Conservation (phyloP, 1,140 invertebrate genomes). For the Thaumetopoea pityocampa region DNA sequence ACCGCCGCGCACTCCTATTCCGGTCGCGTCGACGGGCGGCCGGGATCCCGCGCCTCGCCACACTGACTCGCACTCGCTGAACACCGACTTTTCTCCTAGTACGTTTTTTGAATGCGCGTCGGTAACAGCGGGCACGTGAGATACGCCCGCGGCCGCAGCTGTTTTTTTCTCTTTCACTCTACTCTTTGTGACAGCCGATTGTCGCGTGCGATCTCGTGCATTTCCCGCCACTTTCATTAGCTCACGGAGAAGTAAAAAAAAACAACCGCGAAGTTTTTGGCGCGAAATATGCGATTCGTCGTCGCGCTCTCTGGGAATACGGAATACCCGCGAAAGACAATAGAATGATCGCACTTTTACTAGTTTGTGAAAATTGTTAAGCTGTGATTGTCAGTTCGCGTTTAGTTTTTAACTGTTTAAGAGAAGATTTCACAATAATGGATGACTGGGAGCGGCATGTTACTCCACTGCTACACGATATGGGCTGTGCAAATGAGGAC, state of each 20-base stretch:
- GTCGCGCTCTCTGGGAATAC: slow-evolving; percentile 10
- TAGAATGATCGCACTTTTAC: slow-evolving; percentile 36
- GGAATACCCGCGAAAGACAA: slow-evolving; percentile 34
- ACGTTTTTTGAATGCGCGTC: slow-evolving; percentile 59
- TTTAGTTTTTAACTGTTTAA: slow-evolving; percentile 25
- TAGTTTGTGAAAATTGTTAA: slow-evolving; percentile 52
- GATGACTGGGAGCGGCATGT: slow-evolving; percentile 76
- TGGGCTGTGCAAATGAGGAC: slow-evolving; percentile 70
- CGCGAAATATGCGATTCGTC: slow-evolving; percentile 46
- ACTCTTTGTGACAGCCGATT: slow-evolving; percentile 50
- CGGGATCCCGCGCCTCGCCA: slow-evolving; percentile 57
- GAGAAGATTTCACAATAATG: slow-evolving; percentile 58
- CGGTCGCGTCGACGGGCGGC: slow-evolving; percentile 72
- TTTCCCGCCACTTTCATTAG: slow-evolving; percentile 54
- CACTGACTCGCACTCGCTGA: slow-evolving; percentile 53
- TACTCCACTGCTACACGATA: slow-evolving; percentile 72
- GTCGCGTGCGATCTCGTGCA: slow-evolving; percentile 44
- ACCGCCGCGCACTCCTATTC: slow-evolving; percentile 63
- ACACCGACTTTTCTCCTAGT: slow-evolving; percentile 58
- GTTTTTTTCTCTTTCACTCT: slow-evolving; percentile 56
- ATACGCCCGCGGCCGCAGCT: slow-evolving; percentile 47
- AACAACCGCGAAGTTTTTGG: slow-evolving; percentile 50
- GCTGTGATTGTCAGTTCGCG: slow-evolving; percentile 46
- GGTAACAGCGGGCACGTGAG: slow-evolving; percentile 56
- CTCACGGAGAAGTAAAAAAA: slow-evolving; percentile 34